These are phyloP conservation scores for Zaprionus obscuricornis DNA, from an alignment of 2,888 invertebrate species.

Conservation along the genomic window DNA sequence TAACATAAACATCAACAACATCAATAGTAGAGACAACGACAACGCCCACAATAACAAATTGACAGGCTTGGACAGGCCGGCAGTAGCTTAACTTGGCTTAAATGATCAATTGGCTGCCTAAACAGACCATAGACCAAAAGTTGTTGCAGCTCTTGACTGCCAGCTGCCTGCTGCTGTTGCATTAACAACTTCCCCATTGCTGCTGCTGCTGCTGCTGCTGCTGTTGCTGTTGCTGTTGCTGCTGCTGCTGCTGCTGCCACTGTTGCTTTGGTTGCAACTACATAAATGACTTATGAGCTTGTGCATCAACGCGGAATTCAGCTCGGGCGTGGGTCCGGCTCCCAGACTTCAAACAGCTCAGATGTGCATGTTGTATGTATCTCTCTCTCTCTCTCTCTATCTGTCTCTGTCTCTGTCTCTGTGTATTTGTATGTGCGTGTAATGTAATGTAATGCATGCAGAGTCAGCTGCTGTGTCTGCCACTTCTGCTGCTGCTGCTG, in stretches of 20 bases:
- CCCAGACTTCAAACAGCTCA: slow-evolving; percentile 13
- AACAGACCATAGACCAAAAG: slow-evolving; percentile 42
- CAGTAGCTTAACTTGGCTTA: slow-evolving; percentile 66
- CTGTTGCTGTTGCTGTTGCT: slow-evolving; percentile 7
- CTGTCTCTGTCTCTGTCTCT: no score
- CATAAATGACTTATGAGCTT: slow-evolving; percentile 72
- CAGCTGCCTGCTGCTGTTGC: slow-evolving; percentile 51
- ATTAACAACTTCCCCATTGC: slow-evolving; percentile 76
- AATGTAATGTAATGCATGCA: slow-evolving; percentile 37
- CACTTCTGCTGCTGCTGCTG: slow-evolving; percentile 17
- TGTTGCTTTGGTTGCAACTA: slow-evolving; percentile 37
- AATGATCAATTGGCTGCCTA: slow-evolving; percentile 75
- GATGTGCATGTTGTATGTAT: no score
- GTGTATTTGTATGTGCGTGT: no score
- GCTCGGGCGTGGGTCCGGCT: slow-evolving; percentile 45
- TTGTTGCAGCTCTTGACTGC: slow-evolving; percentile 28
- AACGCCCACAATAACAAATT: slow-evolving; percentile 68
- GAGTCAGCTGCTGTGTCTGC: slow-evolving; percentile 48
- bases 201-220: slow-evolving; percentile 12
- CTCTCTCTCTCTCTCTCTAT: no score
- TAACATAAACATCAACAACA: slow-evolving; percentile 21
- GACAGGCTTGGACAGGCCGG: slow-evolving; percentile 40
- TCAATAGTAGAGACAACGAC: slow-evolving; percentile 21
- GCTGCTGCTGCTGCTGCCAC: slow-evolving; percentile 22
- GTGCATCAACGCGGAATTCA: slow-evolving; percentile 73